A percentile compares a stretch with the other conserved stretches of the same genome.
These are phyloP conservation scores for Ennomos erosarius DNA, from an alignment of 2,888 invertebrate species.

Conservation along the genomic window DNA sequence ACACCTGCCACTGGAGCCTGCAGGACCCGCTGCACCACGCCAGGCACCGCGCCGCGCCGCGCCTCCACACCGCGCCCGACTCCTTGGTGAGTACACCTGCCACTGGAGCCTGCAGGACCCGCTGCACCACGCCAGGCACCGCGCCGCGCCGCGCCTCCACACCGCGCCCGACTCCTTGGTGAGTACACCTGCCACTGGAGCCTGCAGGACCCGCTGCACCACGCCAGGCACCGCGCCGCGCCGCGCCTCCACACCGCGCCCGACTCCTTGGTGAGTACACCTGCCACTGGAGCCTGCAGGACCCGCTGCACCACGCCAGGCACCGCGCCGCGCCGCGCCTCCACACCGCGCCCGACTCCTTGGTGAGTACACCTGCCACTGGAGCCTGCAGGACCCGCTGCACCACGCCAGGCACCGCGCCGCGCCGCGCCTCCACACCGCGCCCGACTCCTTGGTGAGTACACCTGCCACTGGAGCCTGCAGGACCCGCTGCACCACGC, in stretches of 20 bases:
- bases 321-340: constrained; percentile 42
- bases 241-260: constrained; percentile 54
- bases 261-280: constrained; percentile 66
- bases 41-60: constrained; percentile 41
- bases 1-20: constrained; percentile 75
- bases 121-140: constrained; percentile 50
- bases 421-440: constrained; percentile 45
- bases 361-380: constrained; percentile 51
- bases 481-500: constrained; percentile 86
- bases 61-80: constrained; percentile 59
- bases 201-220: constrained; percentile 88
- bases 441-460: constrained; percentile 71
- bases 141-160: constrained; percentile 43
- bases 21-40: constrained; percentile 86
- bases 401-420: constrained; percentile 38
- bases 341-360: constrained; percentile 64
- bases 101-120: constrained; percentile 89
- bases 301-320: constrained; percentile 78
- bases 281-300: constrained; percentile 86
- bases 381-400: constrained; percentile 90
- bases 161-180: constrained; percentile 72
- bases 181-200: constrained; percentile 55
- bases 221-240: constrained; percentile 39
- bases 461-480: constrained; percentile 75
- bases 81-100: constrained; percentile 59